These are phyloP conservation scores for Chironomus striatipennis DNA, from an alignment of 1,140 invertebrate species.

Conservation along the genomic window DNA sequence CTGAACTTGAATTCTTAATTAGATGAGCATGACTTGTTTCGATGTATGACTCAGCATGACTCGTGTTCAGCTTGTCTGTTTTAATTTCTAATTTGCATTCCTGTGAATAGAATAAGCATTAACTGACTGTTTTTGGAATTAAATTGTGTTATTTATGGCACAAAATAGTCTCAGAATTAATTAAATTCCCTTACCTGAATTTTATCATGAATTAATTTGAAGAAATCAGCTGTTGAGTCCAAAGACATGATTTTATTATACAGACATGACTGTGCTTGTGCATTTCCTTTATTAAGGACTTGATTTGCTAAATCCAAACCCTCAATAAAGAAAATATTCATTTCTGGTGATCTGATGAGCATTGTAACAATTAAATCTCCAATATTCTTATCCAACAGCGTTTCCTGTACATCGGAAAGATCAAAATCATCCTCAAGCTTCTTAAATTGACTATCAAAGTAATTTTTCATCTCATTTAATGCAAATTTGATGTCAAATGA, in stretches of 20 bases:
- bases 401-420: not conserved
- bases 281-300: conserved; percentile 94
- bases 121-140: too few species aligned
- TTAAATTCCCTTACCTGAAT: conserved; percentile 92
- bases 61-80: conserved; percentile 79
- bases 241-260: conserved; percentile 79
- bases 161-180: too few species aligned
- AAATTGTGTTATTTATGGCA: too few species aligned
- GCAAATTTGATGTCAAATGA: too few species aligned
- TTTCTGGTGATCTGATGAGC: not conserved
- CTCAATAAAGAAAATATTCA: conserved; percentile 68
- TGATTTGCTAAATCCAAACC: conserved; percentile 95
- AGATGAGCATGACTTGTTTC: conserved; percentile 38
- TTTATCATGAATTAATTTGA: conserved; percentile 93
- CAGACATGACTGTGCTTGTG: conserved; percentile 87
- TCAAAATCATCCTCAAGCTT: not conserved
- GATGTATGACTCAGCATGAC: conserved; percentile 51
- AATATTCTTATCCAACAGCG: not conserved
- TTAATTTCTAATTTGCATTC: conserved; percentile 94
- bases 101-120: conserved; percentile 35
- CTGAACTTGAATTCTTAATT: conserved; percentile 66
- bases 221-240: conserved; percentile 89
- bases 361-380: not conserved
- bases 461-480: not conserved
- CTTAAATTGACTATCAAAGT: not conserved